Evolutionary conservation across 1,140 invertebrate species (phyloP).

Genomic region (Drosophila arizonae): DNA sequence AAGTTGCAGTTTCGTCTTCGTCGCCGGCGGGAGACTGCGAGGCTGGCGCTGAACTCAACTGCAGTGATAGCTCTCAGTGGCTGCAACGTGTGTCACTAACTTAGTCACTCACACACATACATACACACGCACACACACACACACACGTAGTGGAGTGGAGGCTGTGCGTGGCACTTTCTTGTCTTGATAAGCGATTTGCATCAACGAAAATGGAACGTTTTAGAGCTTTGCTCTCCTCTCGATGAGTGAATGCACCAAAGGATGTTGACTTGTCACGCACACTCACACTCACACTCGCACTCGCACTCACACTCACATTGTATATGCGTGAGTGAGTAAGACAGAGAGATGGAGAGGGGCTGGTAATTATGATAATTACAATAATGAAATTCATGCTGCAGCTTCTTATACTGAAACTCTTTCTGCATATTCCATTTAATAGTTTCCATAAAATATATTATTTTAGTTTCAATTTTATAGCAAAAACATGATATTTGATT

Average conservation of each 20-base stretch:
- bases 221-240: conserved; percentile 46
- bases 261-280: conserved; percentile 65
- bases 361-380: conserved; percentile 52
- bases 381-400: conserved; percentile 32
- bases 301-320: too few relatives aligned
- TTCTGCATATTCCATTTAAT: neutral
- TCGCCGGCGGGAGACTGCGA: conserved; percentile 55
- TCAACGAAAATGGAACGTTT: conserved; percentile 76
- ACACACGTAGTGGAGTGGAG: neutral
- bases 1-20: conserved; percentile 38
- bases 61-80: conserved; percentile 30
- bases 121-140: conserved; percentile 28
- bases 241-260: conserved; percentile 68
- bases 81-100: conserved; percentile 65
- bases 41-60: conserved; percentile 33
- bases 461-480: too few relatives aligned
- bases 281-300: conserved; percentile 11
- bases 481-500: too few relatives aligned
- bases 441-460: neutral
- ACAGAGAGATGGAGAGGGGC: neutral
- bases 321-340: neutral
- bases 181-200: conserved; percentile 73
- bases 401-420: conserved; percentile 7
- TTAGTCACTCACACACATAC: conserved; percentile 53
- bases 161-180: conserved; percentile 64